phyloP scores from a whole-genome alignment of 2,888 invertebrate genomes.

The Tupiocoris notatus region DNA sequence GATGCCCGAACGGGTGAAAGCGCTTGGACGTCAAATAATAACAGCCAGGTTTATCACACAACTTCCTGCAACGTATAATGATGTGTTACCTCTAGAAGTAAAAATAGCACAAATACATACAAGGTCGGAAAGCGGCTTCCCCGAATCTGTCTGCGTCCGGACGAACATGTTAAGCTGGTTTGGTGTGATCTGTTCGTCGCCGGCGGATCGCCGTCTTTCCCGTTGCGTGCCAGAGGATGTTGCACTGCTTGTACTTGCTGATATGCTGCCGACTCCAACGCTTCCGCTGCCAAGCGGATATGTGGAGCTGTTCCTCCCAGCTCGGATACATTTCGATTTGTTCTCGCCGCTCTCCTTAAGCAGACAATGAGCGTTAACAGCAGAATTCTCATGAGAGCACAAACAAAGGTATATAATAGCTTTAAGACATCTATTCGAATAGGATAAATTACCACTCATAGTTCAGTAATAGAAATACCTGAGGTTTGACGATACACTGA shows the following conservation, averaged over 20 bases:
- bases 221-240: slow-evolving; percentile 53
- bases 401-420: too few species aligned
- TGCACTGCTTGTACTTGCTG: background rate
- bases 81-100: too few species aligned
- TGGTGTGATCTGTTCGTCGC: slow-evolving; percentile 68
- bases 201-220: slow-evolving; percentile 77
- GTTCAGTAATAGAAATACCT: slow-evolving; percentile 56
- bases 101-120: slow-evolving; percentile 52
- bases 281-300: slow-evolving; percentile 53
- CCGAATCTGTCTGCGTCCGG: slow-evolving; percentile 80
- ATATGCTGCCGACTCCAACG: slow-evolving; percentile 40
- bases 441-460: slow-evolving; percentile 22
- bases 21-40: too few species aligned
- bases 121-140: slow-evolving; percentile 81
- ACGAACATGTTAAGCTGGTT: slow-evolving; percentile 64
- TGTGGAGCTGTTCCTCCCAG: slow-evolving; percentile 50
- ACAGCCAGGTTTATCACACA: too few species aligned
- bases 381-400: background rate
- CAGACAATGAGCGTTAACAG: background rate
- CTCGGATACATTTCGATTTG: slow-evolving; percentile 34
- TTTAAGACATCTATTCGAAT: background rate
- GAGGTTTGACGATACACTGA: slow-evolving; percentile 62
- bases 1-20: too few species aligned
- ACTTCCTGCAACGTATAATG: too few species aligned
- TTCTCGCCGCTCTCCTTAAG: slow-evolving; percentile 40